Evolutionary conservation across 1,140 invertebrate genomes (phyloP).

Genomic region (Vollenhovia emeryi): DNA sequence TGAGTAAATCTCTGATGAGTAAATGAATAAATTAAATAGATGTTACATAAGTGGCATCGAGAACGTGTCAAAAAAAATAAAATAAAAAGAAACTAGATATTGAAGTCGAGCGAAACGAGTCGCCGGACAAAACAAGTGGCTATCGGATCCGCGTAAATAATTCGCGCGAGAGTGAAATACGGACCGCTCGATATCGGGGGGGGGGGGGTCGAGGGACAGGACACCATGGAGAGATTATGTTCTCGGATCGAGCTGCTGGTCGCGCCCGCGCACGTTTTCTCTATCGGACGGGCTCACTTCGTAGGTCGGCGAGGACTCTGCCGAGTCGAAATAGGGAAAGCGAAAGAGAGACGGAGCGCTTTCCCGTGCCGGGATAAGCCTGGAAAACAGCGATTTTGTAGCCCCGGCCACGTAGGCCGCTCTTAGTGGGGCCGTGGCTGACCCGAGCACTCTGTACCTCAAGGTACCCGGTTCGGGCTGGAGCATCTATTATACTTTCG

Average conservation of each 20-base stretch:
- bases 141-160: conserved; percentile 56
- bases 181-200: conserved; percentile 37
- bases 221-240: conserved; percentile 46
- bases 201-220: conserved; percentile 32
- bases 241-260: conserved; percentile 51
- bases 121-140: conserved; percentile 44
- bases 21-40: conserved; percentile 8
- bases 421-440: conserved; percentile 20
- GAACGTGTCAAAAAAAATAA: conserved; percentile 3
- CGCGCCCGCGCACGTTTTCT: conserved; percentile 41
- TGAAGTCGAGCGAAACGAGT: conserved; percentile 36
- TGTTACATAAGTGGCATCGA: not conserved
- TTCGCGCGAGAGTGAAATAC: conserved; percentile 48
- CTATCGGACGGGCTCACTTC: conserved; percentile 20
- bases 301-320: not conserved
- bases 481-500: conserved; percentile 74
- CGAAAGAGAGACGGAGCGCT: conserved; percentile 56
- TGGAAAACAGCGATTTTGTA: conserved; percentile 74
- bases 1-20: not conserved
- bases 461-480: conserved; percentile 33
- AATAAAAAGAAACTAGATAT: conserved; percentile 9
- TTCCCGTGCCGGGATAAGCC: conserved; percentile 65
- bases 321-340: conserved; percentile 6
- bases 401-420: conserved; percentile 38
- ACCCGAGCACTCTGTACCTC: conserved; percentile 12